Evolutionary conservation across 2,888 invertebrate species (phyloP), one percentile per base, ranked within the genome.

Genomic region (Noctua janthe): DNA sequence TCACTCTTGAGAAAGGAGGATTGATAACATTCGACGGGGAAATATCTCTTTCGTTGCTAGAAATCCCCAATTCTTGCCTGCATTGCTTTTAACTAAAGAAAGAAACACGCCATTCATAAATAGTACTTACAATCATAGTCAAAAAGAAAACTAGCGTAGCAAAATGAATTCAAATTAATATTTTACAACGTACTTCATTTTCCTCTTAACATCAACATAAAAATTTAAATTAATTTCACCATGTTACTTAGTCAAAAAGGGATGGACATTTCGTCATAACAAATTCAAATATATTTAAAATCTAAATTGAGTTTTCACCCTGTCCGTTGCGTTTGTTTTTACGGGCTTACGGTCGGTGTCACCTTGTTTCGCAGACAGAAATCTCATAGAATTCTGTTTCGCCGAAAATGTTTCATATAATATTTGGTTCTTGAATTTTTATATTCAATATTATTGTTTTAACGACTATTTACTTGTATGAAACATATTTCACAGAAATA

Each of bases 211-310:
- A 78, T 70, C 29, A 78, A 56, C 70, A 43, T 71, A 8, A 70
- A 81, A 80, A 81, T 49, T 79, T 3, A 70, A 39, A 81, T 78
- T n/a, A 47, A 69, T 64, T 84, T 71, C 8, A 4, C n/a, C 15
- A 64, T 56, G 39, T 54, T 15, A 23, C 23, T 39, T 70, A 62
- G 47, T 51, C 80, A 71, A 49, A 84, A 56, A 15, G 64, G 77
- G 23, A 84, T 35, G 80, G 20, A 70, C 66, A 84, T 80, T 81
- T 66, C 43, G 39, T 66, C 62, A 35, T 80, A 82, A 88, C 67
- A 76, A 75, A 88, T 85, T 85, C 81, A 81, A 86, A 86, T 78
- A 39, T 77, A 82, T 77, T 88, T 88, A 77, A 79, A 86, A 86
- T 82, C 76, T 67, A 86, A 88, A 86, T 82, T 74, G 77, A 86